These are phyloP conservation scores for Stegostoma tigrinum DNA, from an alignment of 2,113 vertebrate genomes.

Conservation along the genomic window DNA sequence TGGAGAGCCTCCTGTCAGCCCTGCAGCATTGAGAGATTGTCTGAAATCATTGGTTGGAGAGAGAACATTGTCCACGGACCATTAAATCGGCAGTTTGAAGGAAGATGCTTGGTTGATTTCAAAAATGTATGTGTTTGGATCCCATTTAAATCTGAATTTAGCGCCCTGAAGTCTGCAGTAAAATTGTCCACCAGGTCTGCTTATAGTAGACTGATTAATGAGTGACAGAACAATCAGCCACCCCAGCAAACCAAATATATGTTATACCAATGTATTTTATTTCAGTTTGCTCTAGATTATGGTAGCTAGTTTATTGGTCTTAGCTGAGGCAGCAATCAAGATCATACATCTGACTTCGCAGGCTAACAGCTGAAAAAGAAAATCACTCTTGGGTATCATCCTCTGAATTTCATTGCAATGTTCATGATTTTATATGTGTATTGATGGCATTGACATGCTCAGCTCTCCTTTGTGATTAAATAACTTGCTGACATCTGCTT, in stretches of 20 bases:
- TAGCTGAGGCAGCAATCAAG: background rate
- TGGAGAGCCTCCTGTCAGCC: too few relatives aligned
- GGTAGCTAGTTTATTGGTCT: background rate
- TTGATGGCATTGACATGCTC: background rate
- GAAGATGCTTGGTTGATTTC: background rate
- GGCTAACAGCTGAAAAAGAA: background rate
- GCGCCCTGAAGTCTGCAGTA: background rate
- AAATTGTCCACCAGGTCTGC: background rate
- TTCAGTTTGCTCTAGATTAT: background rate
- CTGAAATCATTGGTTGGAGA: background rate
- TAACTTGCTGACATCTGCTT: background rate
- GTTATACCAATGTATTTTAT: background rate
- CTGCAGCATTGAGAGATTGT: background rate
- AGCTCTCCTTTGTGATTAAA: background rate
- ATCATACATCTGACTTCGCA: background rate
- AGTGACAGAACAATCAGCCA: background rate
- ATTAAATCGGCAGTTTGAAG: background rate
- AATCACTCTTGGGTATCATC: background rate
- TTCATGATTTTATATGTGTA: background rate
- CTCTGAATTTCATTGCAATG: background rate
- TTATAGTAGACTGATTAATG: background rate
- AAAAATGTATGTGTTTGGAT: background rate
- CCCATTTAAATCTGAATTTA: background rate
- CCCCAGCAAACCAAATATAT: background rate
- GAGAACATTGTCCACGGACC: background rate